A percentile compares a stretch with the other conserved stretches of the same genome.
phyloP scores from a whole-genome alignment of 2,888 invertebrate genomes.

The Trichacis sp. region DNA sequence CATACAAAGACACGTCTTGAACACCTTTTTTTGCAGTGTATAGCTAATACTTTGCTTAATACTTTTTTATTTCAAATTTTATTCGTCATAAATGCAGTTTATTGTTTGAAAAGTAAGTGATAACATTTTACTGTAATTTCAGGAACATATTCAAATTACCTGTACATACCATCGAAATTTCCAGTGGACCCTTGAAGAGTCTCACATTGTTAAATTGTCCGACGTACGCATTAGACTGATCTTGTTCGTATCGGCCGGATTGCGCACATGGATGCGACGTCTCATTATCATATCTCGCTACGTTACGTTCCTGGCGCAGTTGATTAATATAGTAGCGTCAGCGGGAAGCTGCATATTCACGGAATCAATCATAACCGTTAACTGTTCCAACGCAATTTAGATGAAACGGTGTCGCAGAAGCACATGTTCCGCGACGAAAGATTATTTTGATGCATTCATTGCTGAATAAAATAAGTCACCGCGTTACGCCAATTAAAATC shows the following conservation, averaged over 20 bases:
- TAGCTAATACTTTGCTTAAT: too few relatives aligned
- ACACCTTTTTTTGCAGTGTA: too few relatives aligned
- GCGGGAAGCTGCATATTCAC: constrained; percentile 45
- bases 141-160: too few relatives aligned
- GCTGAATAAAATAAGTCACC: neutral
- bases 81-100: too few relatives aligned
- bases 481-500: neutral
- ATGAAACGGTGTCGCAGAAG: constrained; percentile 40
- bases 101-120: too few relatives aligned
- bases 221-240: constrained; percentile 27
- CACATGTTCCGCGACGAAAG: constrained; percentile 11
- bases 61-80: too few relatives aligned
- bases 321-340: constrained; percentile 49
- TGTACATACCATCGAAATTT: too few relatives aligned
- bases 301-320: constrained; percentile 40
- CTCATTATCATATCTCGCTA: constrained; percentile 41
- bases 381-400: constrained; percentile 39
- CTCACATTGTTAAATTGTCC: neutral
- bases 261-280: constrained; percentile 35
- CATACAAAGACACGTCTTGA: too few relatives aligned
- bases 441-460: constrained; percentile 16
- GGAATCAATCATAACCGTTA: constrained; percentile 50
- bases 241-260: constrained; percentile 35
- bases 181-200: too few relatives aligned
- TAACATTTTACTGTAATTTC: too few relatives aligned